Evolutionary conservation across 2,113 vertebrate genomes (phyloP), one percentile per base, ranked within the genome.

Genomic region (Galbula dea): DNA sequence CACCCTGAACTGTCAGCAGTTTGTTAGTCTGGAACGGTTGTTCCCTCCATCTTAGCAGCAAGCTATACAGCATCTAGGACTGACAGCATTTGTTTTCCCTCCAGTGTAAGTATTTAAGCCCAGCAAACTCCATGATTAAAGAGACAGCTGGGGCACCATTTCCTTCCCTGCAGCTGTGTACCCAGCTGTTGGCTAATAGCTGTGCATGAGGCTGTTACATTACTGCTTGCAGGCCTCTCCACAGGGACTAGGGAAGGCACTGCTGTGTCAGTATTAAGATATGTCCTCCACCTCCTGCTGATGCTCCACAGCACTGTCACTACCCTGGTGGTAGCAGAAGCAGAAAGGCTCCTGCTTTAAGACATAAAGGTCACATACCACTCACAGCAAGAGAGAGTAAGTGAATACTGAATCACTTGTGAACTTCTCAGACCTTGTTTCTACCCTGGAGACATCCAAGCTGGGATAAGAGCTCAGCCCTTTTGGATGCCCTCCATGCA

Each of bases 371-470:
- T 57, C 62, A 45, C 30, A 61, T 41, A 34, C 51, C 37, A 29
- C 29, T 24, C 55, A 43, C 1, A 34, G 4, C 3, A 0, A 16
- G 37, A 29, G 10, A 41, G 22, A 12, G 1, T 9, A 75, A 76
- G 46, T 2, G 3, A 66, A 32, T 9, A 19, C 12, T 13, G 4
- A 27, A 20, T 37, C 46, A 20, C 51, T 29, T 39, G 13, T 0
- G 5, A 48, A 20, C 17, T 34, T 21, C 45, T 88, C 41, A 30
- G 57, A 54, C 17, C 27, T 37, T 27, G 49, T 51, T 61, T 57
- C 74, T 57, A 55, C 27, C 30, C 57, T 79, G 19, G n/a, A 37
- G 45, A 73, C 5, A 78, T 5, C 7, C 30, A 52, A 65, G 61
- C 18, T 41, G 8, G 20, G 34, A 3, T 66, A 66, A 92, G 32